Base-by-base conservation (phyloP, 1,140 invertebrate species). In the Daktulosphaira vitifoliae region DNA sequence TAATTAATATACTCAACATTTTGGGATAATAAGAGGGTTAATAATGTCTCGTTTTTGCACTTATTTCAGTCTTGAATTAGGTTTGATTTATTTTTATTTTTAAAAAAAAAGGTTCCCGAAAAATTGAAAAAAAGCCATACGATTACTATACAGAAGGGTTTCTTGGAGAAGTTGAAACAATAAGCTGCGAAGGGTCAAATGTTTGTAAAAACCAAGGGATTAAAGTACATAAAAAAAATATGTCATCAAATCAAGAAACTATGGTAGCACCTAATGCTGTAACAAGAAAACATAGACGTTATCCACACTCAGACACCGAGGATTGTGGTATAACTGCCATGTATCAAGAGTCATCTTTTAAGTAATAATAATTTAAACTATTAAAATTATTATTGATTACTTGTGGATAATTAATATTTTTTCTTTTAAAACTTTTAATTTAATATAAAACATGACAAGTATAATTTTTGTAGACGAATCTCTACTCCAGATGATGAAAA, bases 281-380 rank as follows among this genome's bases (percentile, higher is more conserved):
- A 3, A 38, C 56, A 0, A 62, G 56, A 62, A 62, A 48, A 62
- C 46, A 46, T 62, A 78, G 80, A 59, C 77, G 81, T 8, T 82
- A 82, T 71, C 81, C 81, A 3, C 80, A 78, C 48, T 82, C 80
- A 54, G 81, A 82, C 67, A 81, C 81, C 2, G 82, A 84, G 70
- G 81, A 84, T 46, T 22, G 56, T 33, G 56, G n/a, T 3, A 33
- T 33, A 11, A 49, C 77, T 81, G 11, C 81, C 81, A 66, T 81
- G 81, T 65, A 73, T 20, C 56, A 62, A 62, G 56, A 62, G 11
- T 48, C 54, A 20, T 44, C 56, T 0, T 62, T 62, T 2, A 46
- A 25, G 56, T 62, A 33, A 33, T 11, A 5, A 11, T 11, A n/a
- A n/a, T n/a, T n/a, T 11, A 33, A 5, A 33, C 5, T 33, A 11